A percentile compares a stretch with the other conserved stretches of the same genome.
Evolutionary conservation across 2,888 invertebrate genomes (phyloP).

Genomic region (Mimas tiliae): DNA sequence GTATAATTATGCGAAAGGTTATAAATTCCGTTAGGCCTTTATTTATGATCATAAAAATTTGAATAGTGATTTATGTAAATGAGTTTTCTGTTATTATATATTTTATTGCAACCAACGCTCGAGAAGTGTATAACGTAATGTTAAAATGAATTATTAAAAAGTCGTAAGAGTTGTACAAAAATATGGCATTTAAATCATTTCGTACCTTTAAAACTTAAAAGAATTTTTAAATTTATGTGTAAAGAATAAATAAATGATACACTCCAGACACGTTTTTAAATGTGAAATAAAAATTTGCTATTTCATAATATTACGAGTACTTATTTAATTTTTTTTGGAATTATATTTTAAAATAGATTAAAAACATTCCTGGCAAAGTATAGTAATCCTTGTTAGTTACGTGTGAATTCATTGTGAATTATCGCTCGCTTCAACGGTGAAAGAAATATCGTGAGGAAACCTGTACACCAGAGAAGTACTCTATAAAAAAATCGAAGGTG

Average conservation of each 20-base stretch:
- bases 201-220: neutral
- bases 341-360: neutral
- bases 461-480: too few relatives aligned
- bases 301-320: neutral
- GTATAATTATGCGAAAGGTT: neutral
- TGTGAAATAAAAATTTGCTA: neutral
- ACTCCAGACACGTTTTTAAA: neutral
- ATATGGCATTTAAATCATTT: neutral
- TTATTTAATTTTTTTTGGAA: neutral
- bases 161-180: conserved; percentile 2
- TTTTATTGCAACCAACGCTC: conserved; percentile 12
- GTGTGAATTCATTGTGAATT: too few relatives aligned
- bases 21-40: conserved; percentile 16
- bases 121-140: conserved; percentile 7
- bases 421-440: too few relatives aligned
- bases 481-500: too few relatives aligned
- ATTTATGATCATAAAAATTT: conserved; percentile 20
- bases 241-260: conserved; percentile 12
- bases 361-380: neutral
- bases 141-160: conserved; percentile 8
- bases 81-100: conserved; percentile 21
- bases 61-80: conserved; percentile 20
- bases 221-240: conserved; percentile 9
- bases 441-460: too few relatives aligned
- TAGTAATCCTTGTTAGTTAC: too few relatives aligned